A percentile compares a stretch with the other conserved stretches of the same genome.
Evolutionary conservation across 2,797 vertebrate species (phyloP).

Genomic region (Etheostoma nigrum): DNA sequence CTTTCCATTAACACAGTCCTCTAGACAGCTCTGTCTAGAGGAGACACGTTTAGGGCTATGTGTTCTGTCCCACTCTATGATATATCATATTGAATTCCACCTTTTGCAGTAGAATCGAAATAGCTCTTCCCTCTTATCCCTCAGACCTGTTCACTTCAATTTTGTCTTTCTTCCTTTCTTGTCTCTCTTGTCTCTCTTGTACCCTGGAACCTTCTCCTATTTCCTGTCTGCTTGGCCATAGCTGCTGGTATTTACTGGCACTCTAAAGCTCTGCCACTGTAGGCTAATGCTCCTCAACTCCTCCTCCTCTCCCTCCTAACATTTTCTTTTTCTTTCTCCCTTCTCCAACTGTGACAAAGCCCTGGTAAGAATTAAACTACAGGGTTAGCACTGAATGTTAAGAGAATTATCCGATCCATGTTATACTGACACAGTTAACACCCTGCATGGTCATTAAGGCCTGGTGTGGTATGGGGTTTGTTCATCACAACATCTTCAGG

Average conservation of each 20-base stretch:
- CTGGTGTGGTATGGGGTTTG: background rate
- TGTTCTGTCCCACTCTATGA: background rate
- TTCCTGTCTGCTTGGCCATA: constrained; percentile 49
- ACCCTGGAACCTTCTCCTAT: constrained; percentile 26
- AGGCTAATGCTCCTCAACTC: constrained; percentile 46
- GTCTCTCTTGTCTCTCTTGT: constrained; percentile 28
- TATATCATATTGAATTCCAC: background rate
- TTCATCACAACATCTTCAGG: background rate
- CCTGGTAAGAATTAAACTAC: constrained; percentile 5
- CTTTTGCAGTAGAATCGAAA: constrained; percentile 6
- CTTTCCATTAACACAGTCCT: background rate
- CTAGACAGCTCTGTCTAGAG: background rate
- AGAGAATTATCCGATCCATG: background rate
- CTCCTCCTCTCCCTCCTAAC: constrained; percentile 7
- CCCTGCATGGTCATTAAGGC: background rate
- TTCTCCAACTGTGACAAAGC: constrained; percentile 17
- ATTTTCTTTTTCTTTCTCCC: constrained; percentile 13
- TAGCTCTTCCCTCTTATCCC: background rate
- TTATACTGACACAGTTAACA: background rate
- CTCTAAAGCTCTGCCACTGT: constrained; percentile 45
- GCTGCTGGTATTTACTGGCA: constrained; percentile 54
- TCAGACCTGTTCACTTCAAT: background rate
- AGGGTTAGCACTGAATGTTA: background rate
- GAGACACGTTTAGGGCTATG: background rate
- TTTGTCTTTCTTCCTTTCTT: constrained; percentile 17